A percentile compares a stretch with the other conserved stretches of the same genome.
Evolutionary conservation across 2,797 vertebrate species (phyloP).

Genomic region (Echeneis naucrates): DNA sequence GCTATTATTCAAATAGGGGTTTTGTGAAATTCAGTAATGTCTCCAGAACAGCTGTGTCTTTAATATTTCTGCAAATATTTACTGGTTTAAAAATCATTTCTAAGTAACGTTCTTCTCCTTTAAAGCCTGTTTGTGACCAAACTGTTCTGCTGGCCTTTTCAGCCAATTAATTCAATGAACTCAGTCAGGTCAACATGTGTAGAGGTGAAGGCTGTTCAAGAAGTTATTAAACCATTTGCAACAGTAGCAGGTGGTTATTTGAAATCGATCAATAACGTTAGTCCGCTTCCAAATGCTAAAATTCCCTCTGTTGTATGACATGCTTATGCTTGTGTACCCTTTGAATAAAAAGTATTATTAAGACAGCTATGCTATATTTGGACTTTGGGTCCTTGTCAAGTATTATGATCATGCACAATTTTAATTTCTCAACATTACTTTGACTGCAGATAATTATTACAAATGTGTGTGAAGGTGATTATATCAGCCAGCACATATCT

Average conservation of each 20-base stretch:
- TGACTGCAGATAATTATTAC: background rate
- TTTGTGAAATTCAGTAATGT: background rate
- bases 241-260: constrained; percentile 36
- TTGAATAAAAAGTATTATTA: background rate
- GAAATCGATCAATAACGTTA: constrained; percentile 17
- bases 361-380: background rate
- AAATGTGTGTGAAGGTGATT: background rate
- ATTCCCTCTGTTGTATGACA: background rate
- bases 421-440: background rate
- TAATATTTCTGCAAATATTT: constrained; percentile 12
- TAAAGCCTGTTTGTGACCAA: constrained; percentile 16
- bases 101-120: constrained; percentile 24
- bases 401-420: background rate
- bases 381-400: background rate
- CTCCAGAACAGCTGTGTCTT: too few species aligned
- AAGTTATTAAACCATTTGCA: constrained; percentile 45
- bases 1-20: background rate
- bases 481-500: background rate
- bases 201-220: constrained; percentile 35
- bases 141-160: constrained; percentile 26
- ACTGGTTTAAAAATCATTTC: constrained; percentile 6
- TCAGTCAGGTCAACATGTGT: too few species aligned
- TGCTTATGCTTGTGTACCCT: background rate
- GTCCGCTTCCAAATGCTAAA: constrained; percentile 12
- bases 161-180: too few species aligned